phyloP scores from a whole-genome alignment of 2,113 vertebrate species.

The Uria lomvia region DNA sequence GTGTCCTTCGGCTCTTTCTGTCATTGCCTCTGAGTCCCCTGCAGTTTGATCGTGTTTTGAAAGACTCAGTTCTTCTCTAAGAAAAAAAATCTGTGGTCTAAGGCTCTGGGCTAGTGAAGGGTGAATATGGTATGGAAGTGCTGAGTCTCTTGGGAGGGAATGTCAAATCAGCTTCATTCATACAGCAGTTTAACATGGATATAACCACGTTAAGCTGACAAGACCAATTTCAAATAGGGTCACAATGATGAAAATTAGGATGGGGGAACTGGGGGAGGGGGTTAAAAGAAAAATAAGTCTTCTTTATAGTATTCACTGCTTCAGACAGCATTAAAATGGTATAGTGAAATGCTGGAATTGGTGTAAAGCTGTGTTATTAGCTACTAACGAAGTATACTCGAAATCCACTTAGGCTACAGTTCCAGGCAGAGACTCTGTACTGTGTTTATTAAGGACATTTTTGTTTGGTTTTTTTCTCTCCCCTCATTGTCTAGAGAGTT shows the following conservation, averaged over 20 bases:
- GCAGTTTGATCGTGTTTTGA: not conserved
- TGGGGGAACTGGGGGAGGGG: not conserved
- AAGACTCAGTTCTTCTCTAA: not conserved
- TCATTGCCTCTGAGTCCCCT: not conserved
- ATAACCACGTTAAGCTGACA: not conserved
- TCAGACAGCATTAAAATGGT: not conserved
- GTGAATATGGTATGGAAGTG: not conserved
- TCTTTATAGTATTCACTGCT: not conserved
- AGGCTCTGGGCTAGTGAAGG: not conserved
- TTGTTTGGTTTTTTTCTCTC: not conserved
- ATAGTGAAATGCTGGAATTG: not conserved
- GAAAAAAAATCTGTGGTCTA: not conserved
- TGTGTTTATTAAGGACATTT: not conserved
- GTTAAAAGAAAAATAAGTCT: not conserved
- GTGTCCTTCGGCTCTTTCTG: not conserved
- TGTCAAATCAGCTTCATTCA: not conserved
- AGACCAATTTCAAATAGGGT: not conserved
- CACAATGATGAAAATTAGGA: not conserved
- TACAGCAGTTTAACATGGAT: not conserved
- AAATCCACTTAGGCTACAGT: not conserved
- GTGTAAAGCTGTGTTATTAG: not conserved
- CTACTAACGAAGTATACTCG: not conserved
- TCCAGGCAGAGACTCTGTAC: not conserved
- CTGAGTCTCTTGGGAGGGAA: not conserved
- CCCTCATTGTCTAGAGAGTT: constrained; percentile 82